Evolutionary conservation across 37 sponge, comb jelly and placozoan species (phyloP), one percentile per base, ranked within the genome.

Genomic region (Hormiphora californensis): DNA sequence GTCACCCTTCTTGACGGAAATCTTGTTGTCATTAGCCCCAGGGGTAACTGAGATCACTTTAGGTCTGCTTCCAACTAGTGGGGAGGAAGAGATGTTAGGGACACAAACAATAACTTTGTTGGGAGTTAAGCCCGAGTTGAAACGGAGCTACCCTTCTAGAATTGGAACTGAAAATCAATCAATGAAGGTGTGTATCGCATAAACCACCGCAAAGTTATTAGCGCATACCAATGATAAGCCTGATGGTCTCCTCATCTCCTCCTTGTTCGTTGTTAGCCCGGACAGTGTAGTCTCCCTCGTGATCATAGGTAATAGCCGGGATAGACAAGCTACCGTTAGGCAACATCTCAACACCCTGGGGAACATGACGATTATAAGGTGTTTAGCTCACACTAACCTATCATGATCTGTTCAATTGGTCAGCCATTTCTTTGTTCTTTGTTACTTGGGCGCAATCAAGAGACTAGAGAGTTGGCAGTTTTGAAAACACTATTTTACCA

Each of bases 251-350:
- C 3, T 43, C n/a, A 19, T 73, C 81, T 1, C 46, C 30, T 57
- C 27, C 61, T 30, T 30, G 21, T 22, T 73, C 81, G 46, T 73
- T 73, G 44, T 39, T 73, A 11, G 35, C 81, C 28, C 46, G 19
- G 12, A 73, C 38, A 15, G 81, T 73, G 81, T 40, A 73, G 21
- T 8, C 35, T 40, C 81, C 81, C 44, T 73, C 81, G 44, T 73
- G 46, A 36, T 73, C 81, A 22, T 33, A 36, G 25, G n/a, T 39
- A 0, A 73, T 28, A 0, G 21, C n/a, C 3, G 81, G 81, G 17
- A 73, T 73, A 33, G 43, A 43, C 17, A 73, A 46, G 15, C 36
- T 73, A 23, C 81, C 81, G 27, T 73, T 30, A 57, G n/a, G 30
- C n/a, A 28, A 5, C n/a, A 28, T 30, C 61, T 21, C 61, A 5